phyloP scores from a whole-genome alignment of 2,888 invertebrate genomes.

The Leptopilina syphax region DNA sequence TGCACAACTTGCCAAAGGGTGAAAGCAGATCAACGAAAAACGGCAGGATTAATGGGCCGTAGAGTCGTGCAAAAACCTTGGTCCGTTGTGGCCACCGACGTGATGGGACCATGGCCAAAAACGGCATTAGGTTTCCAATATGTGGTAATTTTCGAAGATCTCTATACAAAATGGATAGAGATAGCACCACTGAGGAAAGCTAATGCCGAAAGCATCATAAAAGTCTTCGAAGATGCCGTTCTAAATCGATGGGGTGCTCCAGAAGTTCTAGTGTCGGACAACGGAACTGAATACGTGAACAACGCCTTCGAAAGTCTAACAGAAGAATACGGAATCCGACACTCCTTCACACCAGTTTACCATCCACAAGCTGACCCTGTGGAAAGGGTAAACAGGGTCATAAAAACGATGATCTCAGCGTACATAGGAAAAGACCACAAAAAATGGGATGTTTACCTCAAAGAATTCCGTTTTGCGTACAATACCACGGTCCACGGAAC shows the following conservation, averaged over 20 bases:
- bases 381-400: no score
- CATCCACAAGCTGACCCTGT: no score
- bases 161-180: neutral
- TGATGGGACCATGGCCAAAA: neutral
- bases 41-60: conserved; percentile 43
- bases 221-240: neutral
- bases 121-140: neutral
- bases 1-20: conserved; percentile 34
- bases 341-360: no score
- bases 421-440: no score
- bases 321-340: no score
- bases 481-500: no score
- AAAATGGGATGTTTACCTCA: no score
- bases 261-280: neutral
- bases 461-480: no score
- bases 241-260: neutral
- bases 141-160: neutral
- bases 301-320: no score
- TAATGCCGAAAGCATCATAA: neutral
- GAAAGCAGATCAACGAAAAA: conserved; percentile 34
- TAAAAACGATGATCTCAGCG: no score
- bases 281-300: no score
- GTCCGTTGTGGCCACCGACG: neutral
- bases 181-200: neutral
- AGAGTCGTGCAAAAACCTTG: conserved; percentile 36